These are phyloP conservation scores for Disparrhopalites patrizii DNA, from an alignment of 2,888 invertebrate species.

Conservation along the genomic window DNA sequence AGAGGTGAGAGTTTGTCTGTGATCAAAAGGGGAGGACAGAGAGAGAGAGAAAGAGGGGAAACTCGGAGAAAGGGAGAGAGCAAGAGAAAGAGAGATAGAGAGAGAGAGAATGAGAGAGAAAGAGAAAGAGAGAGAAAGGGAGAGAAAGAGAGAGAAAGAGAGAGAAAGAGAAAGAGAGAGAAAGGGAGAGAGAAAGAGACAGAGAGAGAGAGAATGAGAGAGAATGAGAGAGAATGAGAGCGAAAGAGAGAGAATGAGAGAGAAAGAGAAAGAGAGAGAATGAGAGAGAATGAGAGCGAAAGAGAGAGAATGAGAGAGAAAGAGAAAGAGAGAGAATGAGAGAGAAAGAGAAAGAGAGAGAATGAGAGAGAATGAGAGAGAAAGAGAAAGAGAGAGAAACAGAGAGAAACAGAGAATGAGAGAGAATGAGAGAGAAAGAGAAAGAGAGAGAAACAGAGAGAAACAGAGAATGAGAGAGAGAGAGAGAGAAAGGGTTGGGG, in stretches of 20 bases:
- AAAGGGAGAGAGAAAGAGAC: background rate
- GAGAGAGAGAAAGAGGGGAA: too few relatives aligned
- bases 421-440: background rate
- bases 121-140: too few relatives aligned
- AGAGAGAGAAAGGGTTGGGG: background rate
- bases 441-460: background rate
- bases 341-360: too few relatives aligned
- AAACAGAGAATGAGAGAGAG: background rate
- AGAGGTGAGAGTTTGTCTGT: background rate
- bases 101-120: too few relatives aligned
- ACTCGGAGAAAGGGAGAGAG: too few relatives aligned
- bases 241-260: background rate
- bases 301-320: background rate
- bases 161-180: background rate
- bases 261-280: background rate
- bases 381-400: too few relatives aligned
- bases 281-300: slow-evolving; percentile 6
- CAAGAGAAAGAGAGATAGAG: too few relatives aligned
- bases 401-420: too few relatives aligned
- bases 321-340: too few relatives aligned
- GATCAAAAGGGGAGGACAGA: background rate
- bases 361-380: too few relatives aligned
- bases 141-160: background rate
- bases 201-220: background rate
- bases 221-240: background rate